phyloP scores from a whole-genome alignment of 2,888 invertebrate genomes.

The Scaptomyza parva region DNA sequence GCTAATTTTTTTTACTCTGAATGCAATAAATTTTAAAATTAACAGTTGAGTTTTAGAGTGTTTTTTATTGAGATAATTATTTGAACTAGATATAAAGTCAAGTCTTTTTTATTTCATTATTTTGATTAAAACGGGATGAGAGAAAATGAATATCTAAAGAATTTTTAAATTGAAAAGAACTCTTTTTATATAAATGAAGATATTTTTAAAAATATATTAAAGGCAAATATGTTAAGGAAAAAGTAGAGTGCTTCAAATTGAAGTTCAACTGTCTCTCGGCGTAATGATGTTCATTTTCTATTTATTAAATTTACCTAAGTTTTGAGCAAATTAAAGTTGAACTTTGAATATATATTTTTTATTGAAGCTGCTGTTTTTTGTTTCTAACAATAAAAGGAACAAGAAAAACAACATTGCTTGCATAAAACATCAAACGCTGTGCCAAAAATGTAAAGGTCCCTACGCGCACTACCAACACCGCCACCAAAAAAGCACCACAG shows the following conservation, averaged over 20 bases:
- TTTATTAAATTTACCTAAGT: background rate
- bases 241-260: background rate
- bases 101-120: too few species aligned
- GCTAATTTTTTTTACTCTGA: background rate
- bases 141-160: too few species aligned
- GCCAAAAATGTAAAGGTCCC: constrained; percentile 50
- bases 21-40: background rate
- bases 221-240: too few species aligned
- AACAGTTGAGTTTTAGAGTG: background rate
- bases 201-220: too few species aligned
- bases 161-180: too few species aligned
- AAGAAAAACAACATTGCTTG: constrained; percentile 31
- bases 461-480: background rate
- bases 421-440: constrained; percentile 75
- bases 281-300: background rate
- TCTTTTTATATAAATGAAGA: too few species aligned
- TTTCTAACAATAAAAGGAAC: constrained; percentile 1
- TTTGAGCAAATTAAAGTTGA: background rate
- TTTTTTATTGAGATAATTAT: too few species aligned
- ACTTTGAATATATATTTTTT: constrained; percentile 28
- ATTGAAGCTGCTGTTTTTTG: constrained; percentile 21
- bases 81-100: too few species aligned
- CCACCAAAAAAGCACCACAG: background rate
- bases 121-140: too few species aligned
- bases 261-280: too few species aligned